Conservation (phyloP, 1,140 invertebrate species). For the Achroia grisella region DNA sequence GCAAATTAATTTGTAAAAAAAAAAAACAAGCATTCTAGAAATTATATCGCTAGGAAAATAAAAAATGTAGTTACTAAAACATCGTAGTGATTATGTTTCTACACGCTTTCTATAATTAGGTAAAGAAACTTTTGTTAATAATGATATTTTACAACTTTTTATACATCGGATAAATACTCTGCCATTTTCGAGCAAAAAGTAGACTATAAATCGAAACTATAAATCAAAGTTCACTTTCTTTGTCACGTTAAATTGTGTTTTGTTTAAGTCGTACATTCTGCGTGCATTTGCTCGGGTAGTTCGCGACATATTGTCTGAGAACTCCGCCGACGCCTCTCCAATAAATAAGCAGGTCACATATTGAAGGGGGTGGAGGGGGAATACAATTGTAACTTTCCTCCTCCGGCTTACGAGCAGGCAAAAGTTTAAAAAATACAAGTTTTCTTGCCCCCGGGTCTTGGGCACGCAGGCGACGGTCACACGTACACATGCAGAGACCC, state of each 20-base stretch:
- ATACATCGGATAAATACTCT: slow-evolving; percentile 2
- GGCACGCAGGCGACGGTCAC: slow-evolving; percentile 44
- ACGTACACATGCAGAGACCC: slow-evolving; percentile 32
- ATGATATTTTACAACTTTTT: no score
- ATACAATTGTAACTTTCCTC: slow-evolving; percentile 72
- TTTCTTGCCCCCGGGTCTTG: slow-evolving; percentile 33
- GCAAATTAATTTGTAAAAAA: no score
- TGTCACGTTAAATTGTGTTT: slow-evolving; percentile 49
- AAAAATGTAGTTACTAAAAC: no score
- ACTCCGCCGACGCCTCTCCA: slow-evolving; percentile 64
- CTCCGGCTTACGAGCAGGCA: slow-evolving; percentile 57
- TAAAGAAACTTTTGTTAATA: no score
- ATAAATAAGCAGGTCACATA: slow-evolving; percentile 74
- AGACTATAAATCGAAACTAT: slow-evolving; percentile 50
- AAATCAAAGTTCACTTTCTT: slow-evolving; percentile 50
- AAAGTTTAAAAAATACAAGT: slow-evolving; percentile 73
- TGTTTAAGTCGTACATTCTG: slow-evolving; percentile 45
- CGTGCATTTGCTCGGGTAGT: slow-evolving; percentile 44
- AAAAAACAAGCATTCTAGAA: no score
- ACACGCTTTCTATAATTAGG: no score
- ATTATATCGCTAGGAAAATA: no score
- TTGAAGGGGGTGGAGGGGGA: slow-evolving; percentile 66
- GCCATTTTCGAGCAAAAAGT: slow-evolving; percentile 13
- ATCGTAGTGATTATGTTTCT: no score
- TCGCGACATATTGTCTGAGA: slow-evolving; percentile 69